These are phyloP conservation scores for Drosophila littoralis DNA, from an alignment of 1,140 invertebrate species.

Conservation along the genomic window DNA sequence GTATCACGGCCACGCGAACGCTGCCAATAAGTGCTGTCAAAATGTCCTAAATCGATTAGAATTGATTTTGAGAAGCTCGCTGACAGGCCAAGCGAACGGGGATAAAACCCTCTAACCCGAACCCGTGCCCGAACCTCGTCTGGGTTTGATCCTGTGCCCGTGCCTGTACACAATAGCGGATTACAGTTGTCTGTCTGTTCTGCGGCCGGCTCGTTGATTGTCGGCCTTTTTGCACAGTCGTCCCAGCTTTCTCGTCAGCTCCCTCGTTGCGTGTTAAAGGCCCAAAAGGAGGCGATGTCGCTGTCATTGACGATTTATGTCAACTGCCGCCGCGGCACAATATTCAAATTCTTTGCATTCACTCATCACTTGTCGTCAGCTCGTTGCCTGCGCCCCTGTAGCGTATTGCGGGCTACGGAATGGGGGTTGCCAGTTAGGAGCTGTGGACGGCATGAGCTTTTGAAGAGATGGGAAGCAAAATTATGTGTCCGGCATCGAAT, in stretches of 20 bases:
- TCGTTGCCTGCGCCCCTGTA: slow-evolving; percentile 26
- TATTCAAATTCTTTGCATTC: slow-evolving; percentile 83
- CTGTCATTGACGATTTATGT: slow-evolving; percentile 83
- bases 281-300: slow-evolving; percentile 80
- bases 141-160: slow-evolving; percentile 14
- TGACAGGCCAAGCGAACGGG: slow-evolving; percentile 59
- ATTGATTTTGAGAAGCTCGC: slow-evolving; percentile 73
- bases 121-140: neutral
- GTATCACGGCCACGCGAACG: slow-evolving; percentile 73
- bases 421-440: slow-evolving; percentile 26
- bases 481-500: slow-evolving; percentile 56
- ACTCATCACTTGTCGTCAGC: slow-evolving; percentile 79
- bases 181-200: slow-evolving; percentile 80
- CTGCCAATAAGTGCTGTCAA: slow-evolving; percentile 81
- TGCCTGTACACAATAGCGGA: slow-evolving; percentile 58
- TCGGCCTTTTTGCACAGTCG: slow-evolving; percentile 37
- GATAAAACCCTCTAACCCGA: neutral
- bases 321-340: slow-evolving; percentile 76
- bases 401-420: neutral
- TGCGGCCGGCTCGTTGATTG: slow-evolving; percentile 55
- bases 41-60: slow-evolving; percentile 81
- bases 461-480: slow-evolving; percentile 61
- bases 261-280: slow-evolving; percentile 67
- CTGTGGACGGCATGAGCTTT: slow-evolving; percentile 48
- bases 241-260: neutral